Evolutionary conservation across 2,888 invertebrate genomes (phyloP).

Genomic region (Papilio gigon): DNA sequence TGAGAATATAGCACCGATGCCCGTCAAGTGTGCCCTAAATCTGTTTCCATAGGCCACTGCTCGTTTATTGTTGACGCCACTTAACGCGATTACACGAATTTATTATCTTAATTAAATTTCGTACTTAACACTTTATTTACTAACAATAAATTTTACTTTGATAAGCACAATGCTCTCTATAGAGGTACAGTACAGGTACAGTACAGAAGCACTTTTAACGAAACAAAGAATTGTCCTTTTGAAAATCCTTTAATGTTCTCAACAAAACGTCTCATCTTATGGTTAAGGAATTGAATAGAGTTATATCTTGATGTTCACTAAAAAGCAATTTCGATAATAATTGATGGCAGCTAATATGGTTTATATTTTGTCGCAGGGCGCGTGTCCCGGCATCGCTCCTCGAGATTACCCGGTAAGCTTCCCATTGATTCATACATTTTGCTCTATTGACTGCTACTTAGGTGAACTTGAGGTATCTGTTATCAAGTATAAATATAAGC

Average conservation of each 20-base stretch:
- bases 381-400: slow-evolving; percentile 69
- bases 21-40: slow-evolving; percentile 74
- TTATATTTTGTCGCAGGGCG: slow-evolving; percentile 66
- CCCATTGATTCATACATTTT: slow-evolving; percentile 70
- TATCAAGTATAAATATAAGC: slow-evolving; percentile 35
- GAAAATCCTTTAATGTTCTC: neutral
- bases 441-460: slow-evolving; percentile 54
- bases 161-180: neutral
- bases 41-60: slow-evolving; percentile 60
- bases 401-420: slow-evolving; percentile 74
- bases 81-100: slow-evolving; percentile 12
- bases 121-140: slow-evolving; percentile 20
- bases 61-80: slow-evolving; percentile 18
- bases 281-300: slow-evolving; percentile 49
- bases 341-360: slow-evolving; percentile 75
- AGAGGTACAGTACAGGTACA: too few species aligned
- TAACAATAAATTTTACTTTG: too few species aligned
- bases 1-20: slow-evolving; percentile 69
- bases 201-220: neutral
- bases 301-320: slow-evolving; percentile 43
- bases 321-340: slow-evolving; percentile 61
- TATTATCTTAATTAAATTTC: slow-evolving; percentile 30
- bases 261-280: neutral
- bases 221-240: neutral
- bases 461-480: slow-evolving; percentile 37